Evolutionary conservation across 2,888 invertebrate species (phyloP).

Genomic region (Tryphoninae sp.): DNA sequence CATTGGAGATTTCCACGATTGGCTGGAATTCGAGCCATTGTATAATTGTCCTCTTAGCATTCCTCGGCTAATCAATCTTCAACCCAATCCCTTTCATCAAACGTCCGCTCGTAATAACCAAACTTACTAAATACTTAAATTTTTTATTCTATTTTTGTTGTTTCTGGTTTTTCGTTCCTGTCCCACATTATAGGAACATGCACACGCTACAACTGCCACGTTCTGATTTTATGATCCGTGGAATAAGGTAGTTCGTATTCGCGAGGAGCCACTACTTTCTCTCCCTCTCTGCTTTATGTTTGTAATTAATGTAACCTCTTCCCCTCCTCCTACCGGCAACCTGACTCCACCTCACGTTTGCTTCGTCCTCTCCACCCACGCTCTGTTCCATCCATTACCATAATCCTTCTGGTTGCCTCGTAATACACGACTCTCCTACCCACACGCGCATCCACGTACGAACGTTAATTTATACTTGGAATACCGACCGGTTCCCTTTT

Average conservation of each 20-base stretch:
- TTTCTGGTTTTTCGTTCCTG: slow-evolving; percentile 4
- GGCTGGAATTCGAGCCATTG: too few relatives aligned
- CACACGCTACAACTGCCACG: slow-evolving; percentile 42
- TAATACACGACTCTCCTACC: slow-evolving; percentile 29
- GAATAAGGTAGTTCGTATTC: slow-evolving; percentile 72
- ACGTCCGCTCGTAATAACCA: background rate
- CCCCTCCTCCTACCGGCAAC: slow-evolving; percentile 53
- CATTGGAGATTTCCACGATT: too few relatives aligned
- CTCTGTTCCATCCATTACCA: slow-evolving; percentile 64
- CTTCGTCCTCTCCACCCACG: slow-evolving; percentile 48
- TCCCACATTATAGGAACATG: slow-evolving; percentile 52
- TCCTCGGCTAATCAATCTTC: slow-evolving; percentile 8
- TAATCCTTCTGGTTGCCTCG: slow-evolving; percentile 62
- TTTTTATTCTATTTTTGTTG: slow-evolving; percentile 10
- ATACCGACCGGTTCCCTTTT: slow-evolving; percentile 24
- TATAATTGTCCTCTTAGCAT: background rate
- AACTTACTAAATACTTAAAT: background rate
- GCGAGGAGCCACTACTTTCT: slow-evolving; percentile 20
- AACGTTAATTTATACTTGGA: background rate
- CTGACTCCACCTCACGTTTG: slow-evolving; percentile 68
- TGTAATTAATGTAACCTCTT: slow-evolving; percentile 70
- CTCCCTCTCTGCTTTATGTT: slow-evolving; percentile 63
- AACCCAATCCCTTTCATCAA: background rate
- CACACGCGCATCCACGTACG: slow-evolving; percentile 13
- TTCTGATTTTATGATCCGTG: slow-evolving; percentile 69